These are phyloP conservation scores for Xestobium rufovillosum DNA, from an alignment of 2,888 invertebrate species.

Conservation along the genomic window DNA sequence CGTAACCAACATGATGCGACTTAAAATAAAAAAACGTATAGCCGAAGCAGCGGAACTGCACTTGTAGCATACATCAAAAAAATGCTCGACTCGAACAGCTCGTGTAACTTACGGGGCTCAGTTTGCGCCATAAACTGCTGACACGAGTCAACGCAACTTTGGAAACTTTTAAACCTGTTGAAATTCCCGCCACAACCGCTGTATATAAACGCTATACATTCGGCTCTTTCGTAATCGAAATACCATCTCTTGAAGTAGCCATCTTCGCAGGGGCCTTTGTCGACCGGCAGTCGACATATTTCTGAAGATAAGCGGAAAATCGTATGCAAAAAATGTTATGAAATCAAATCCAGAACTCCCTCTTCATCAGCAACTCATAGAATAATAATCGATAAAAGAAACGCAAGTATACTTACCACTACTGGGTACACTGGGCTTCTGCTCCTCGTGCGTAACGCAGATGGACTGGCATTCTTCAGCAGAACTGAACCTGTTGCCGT, in stretches of 20 bases:
- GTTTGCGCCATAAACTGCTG: conserved; percentile 33
- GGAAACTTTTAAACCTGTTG: conserved; percentile 73
- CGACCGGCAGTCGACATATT: conserved; percentile 57
- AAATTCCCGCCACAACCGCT: conserved; percentile 81
- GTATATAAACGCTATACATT: conserved; percentile 75
- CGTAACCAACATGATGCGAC: no score
- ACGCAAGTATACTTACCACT: conserved; percentile 29
- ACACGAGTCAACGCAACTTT: conserved; percentile 61
- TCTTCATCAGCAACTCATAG: no score
- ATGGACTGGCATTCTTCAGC: conserved; percentile 65
- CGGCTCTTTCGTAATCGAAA: conserved; percentile 59
- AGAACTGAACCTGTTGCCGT: conserved; percentile 74
- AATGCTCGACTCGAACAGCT: no score
- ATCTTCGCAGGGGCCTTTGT: conserved; percentile 53
- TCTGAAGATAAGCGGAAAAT: conserved; percentile 43
- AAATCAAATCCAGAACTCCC: not conserved
- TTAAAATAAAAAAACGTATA: no score
- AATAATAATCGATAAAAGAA: conserved; percentile 2
- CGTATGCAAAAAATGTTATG: conserved; percentile 2
- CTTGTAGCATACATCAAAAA: no score
- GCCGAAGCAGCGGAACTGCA: no score
- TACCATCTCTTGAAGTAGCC: conserved; percentile 58
- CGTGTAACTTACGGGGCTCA: conserved; percentile 33
- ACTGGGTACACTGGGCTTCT: conserved; percentile 35
- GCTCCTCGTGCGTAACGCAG: conserved; percentile 57